Evolutionary conservation across 2,113 vertebrate genomes (phyloP), one percentile per base, ranked within the genome.

Genomic region (Sinocyclocheilus anshuiensis): DNA sequence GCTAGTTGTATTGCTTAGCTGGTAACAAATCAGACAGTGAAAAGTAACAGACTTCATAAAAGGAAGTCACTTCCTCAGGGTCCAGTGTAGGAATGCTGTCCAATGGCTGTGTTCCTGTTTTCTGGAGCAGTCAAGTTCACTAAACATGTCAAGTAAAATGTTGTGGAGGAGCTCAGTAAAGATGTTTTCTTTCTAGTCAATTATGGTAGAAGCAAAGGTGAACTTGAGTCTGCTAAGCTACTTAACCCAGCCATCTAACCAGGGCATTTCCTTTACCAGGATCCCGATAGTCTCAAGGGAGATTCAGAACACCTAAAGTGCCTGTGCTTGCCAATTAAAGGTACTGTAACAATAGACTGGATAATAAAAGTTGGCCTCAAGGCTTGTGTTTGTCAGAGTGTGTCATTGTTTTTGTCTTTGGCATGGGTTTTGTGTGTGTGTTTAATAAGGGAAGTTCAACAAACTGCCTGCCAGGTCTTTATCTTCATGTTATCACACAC

Each of bases 21-120:
- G 24, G 7, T 55, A 55, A 55, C 15, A 77, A 79, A 57, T 36
- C 53, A 59, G 77, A 36, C 55, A 79, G 4, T 18, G n/a, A 42
- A n/a, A 20, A 16, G 39, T 2, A 12, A 57, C 29, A 59, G 20
- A n/a, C 1, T 24, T 48, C 24, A 29, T 16, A 79, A 67, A 33
- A 82, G 80, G 80, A 82, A 71, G 63, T 82, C 26, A 71, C 9
- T 36, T 82, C 80, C 45, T 82, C 18, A 50, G 63, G 63, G 80
- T 20, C 80, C 50, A 53, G 63, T 13, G 10, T 16, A 53, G 45
- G 80, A 82, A 36, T 82, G 63, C 45, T 8, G 45, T 48, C 33
- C n/a, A 42, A 7, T 11, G 79, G 7, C 79, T 11, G 39, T 81
- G 79, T 81, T 48, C 45, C 63, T 53, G 63, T 82, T 69, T 82